Conservation (phyloP, 2,113 vertebrate genomes). For the Lathamus discolor region DNA sequence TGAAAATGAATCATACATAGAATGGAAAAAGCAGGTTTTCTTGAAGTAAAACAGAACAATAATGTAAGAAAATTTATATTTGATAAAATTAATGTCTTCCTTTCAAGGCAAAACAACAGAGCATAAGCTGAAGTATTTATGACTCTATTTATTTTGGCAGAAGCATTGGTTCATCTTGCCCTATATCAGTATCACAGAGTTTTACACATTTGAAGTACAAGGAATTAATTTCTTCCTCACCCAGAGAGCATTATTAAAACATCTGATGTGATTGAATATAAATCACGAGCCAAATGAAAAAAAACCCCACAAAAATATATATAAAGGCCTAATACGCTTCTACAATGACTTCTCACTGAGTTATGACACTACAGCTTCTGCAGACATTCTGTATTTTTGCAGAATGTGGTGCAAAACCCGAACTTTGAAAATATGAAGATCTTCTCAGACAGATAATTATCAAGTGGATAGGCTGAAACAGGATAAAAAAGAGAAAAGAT, state of each 20-base stretch:
- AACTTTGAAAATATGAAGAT: slow-evolving; percentile 2
- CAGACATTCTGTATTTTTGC: not conserved
- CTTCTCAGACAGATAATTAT: not conserved
- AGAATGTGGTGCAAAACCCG: not conserved
- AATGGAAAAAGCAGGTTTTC: not conserved
- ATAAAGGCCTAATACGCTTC: not conserved
- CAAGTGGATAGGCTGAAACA: not conserved
- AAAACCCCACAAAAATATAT: not conserved
- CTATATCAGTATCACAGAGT: not conserved
- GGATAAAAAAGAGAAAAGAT: not conserved
- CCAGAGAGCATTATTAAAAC: not conserved
- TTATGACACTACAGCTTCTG: not conserved
- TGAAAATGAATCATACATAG: not conserved
- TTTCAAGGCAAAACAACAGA: not conserved
- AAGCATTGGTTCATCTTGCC: not conserved
- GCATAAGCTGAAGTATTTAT: not conserved
- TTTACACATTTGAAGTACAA: not conserved
- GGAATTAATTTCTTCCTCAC: not conserved
- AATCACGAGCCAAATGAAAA: not conserved
- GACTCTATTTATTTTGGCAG: slow-evolving; percentile 20
- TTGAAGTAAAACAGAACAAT: not conserved
- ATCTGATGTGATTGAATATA: not conserved
- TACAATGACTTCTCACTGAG: not conserved
- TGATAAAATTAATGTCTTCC: not conserved
- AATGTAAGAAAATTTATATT: not conserved